Percentiles rank a stretch among this genome's conserved stretches.
Conservation (phyloP, 2,888 invertebrate species). For the Nasonia oneida region DNA sequence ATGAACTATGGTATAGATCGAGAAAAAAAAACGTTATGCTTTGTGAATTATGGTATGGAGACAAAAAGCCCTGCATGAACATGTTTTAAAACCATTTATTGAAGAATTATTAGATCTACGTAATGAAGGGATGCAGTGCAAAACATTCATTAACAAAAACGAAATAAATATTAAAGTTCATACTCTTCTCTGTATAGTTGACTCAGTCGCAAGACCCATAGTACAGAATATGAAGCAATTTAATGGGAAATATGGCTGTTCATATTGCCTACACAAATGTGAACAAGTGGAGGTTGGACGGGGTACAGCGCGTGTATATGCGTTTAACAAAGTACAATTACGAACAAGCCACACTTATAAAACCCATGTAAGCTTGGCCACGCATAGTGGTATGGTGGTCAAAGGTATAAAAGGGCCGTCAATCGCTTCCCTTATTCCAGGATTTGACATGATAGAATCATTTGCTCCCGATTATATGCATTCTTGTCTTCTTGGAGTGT, state of each 20-base stretch:
- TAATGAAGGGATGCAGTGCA: slow-evolving; percentile 8
- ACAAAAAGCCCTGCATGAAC: slow-evolving; percentile 30
- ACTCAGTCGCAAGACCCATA: slow-evolving; percentile 32
- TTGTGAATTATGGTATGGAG: slow-evolving; percentile 42
- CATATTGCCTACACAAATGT: slow-evolving; percentile 37
- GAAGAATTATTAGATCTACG: slow-evolving; percentile 35
- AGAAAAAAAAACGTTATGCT: slow-evolving; percentile 35
- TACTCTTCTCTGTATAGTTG: slow-evolving; percentile 15
- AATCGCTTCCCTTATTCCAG: background rate
- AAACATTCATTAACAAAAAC: background rate
- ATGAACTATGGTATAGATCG: slow-evolving; percentile 43
- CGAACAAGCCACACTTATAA: background rate
- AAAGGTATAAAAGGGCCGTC: slow-evolving; percentile 54
- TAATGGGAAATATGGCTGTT: slow-evolving; percentile 47
- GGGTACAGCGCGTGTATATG: slow-evolving; percentile 14
- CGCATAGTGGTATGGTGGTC: background rate
- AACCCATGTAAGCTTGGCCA: background rate
- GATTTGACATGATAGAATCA: slow-evolving; percentile 41
- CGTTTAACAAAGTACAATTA: background rate
- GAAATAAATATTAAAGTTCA: slow-evolving; percentile 17
- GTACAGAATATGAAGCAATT: slow-evolving; percentile 30
- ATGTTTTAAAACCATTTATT: slow-evolving; percentile 51
- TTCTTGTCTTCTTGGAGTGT: slow-evolving; percentile 56
- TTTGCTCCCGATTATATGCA: slow-evolving; percentile 60
- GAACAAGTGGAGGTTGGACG: slow-evolving; percentile 11